Percentiles rank a stretch among this genome's conserved stretches.
Evolutionary conservation across 2,888 invertebrate species (phyloP).

Genomic region (Biston stratarius): DNA sequence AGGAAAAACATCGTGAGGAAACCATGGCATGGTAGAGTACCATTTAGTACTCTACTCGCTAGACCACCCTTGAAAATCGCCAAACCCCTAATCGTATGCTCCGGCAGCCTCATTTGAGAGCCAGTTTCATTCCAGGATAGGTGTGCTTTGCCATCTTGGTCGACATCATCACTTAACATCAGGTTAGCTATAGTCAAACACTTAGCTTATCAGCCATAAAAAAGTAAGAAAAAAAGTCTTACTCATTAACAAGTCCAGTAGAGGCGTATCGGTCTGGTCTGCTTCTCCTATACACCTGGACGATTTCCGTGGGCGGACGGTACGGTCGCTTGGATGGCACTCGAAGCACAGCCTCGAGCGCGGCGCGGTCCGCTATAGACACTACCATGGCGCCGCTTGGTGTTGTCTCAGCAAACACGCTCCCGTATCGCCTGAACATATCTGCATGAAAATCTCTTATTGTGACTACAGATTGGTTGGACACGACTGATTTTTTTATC

Average conservation of each 20-base stretch:
- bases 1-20: too few species aligned
- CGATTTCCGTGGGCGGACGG: slow-evolving; percentile 93
- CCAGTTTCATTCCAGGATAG: too few species aligned
- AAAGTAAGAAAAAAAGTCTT: slow-evolving; percentile 64
- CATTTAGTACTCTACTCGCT: too few species aligned
- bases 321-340: slow-evolving; percentile 91
- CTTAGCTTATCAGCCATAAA: neutral
- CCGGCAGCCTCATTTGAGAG: too few species aligned
- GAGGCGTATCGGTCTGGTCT: slow-evolving; percentile 93
- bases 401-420: slow-evolving; percentile 92
- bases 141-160: too few species aligned
- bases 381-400: slow-evolving; percentile 91
- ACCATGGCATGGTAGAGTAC: too few species aligned
- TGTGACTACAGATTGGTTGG: slow-evolving; percentile 59
- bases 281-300: slow-evolving; percentile 90
- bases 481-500: slow-evolving; percentile 7
- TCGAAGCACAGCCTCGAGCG: slow-evolving; percentile 92
- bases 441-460: slow-evolving; percentile 85
- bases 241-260: slow-evolving; percentile 94
- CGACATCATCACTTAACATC: too few species aligned
- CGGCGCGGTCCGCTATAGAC: slow-evolving; percentile 89
- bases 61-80: too few species aligned
- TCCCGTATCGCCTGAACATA: slow-evolving; percentile 90
- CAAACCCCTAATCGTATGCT: too few species aligned
- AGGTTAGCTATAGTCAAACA: too few species aligned